phyloP scores from a whole-genome alignment of 1,140 invertebrate genomes.

The Monomorium pharaonis region DNA sequence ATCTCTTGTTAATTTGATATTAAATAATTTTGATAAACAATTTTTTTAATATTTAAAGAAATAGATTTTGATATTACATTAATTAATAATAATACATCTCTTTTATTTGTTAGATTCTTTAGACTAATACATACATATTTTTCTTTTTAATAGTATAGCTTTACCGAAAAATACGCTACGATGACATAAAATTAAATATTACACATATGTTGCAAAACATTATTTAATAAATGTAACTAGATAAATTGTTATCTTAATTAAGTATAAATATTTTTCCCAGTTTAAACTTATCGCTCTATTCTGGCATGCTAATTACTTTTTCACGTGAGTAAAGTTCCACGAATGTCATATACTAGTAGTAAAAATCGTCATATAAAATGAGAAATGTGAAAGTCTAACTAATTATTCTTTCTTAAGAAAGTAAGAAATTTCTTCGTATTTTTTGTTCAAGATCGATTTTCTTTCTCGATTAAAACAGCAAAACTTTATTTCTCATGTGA shows the following conservation, averaged over 20 bases:
- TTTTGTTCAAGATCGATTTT: constrained; percentile 37
- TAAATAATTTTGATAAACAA: background rate
- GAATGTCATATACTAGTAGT: background rate
- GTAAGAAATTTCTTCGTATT: background rate
- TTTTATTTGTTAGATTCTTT: background rate
- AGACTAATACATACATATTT: background rate
- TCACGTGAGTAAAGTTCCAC: background rate
- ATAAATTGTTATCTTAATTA: background rate
- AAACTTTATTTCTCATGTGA: background rate
- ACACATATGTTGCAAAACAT: constrained; percentile 16
- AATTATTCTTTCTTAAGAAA: background rate
- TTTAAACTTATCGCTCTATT: background rate
- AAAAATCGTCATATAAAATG: background rate
- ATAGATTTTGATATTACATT: background rate
- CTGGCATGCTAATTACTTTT: background rate
- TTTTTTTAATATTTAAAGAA: background rate
- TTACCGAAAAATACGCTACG: background rate
- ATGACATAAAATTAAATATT: background rate
- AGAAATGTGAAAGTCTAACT: background rate
- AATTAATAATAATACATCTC: background rate
- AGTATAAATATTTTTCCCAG: background rate
- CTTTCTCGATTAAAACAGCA: constrained; percentile 5
- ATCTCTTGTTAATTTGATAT: background rate
- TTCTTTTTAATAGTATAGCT: background rate
- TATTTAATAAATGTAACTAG: background rate